phyloP scores from a whole-genome alignment of 2,797 vertebrate genomes.

The Leucoraja ocellata region DNA sequence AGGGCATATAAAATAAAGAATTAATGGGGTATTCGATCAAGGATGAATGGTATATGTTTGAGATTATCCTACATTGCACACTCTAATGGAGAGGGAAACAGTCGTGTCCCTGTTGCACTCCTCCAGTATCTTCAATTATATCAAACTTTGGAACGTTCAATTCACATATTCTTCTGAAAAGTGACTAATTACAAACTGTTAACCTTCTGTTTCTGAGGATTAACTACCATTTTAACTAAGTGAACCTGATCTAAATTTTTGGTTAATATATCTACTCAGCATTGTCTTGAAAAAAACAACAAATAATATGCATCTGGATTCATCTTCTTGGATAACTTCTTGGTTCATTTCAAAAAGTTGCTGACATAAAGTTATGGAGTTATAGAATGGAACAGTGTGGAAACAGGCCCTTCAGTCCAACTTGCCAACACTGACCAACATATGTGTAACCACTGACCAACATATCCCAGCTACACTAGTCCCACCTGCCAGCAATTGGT shows the following conservation, averaged over 20 bases:
- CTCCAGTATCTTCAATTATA: no score
- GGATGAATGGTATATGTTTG: background rate
- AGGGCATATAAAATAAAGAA: background rate
- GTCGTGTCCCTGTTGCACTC: no score
- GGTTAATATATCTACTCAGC: background rate
- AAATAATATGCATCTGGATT: background rate
- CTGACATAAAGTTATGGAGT: no score
- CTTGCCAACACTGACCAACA: no score
- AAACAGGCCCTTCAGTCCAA: no score
- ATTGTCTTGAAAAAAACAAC: background rate
- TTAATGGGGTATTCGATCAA: background rate
- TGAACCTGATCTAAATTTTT: background rate
- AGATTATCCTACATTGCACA: background rate
- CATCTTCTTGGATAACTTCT: background rate
- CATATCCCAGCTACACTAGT: no score
- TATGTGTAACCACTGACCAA: no score
- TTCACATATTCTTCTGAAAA: no score
- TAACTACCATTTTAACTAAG: background rate
- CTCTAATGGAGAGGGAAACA: no score
- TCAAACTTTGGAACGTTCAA: no score
- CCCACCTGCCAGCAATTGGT: no score
- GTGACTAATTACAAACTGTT: background rate
- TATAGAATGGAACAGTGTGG: background rate
- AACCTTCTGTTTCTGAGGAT: background rate
- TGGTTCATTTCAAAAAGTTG: background rate